Conservation (phyloP, 2,113 vertebrate species). For the Agapornis roseicollis region DNA sequence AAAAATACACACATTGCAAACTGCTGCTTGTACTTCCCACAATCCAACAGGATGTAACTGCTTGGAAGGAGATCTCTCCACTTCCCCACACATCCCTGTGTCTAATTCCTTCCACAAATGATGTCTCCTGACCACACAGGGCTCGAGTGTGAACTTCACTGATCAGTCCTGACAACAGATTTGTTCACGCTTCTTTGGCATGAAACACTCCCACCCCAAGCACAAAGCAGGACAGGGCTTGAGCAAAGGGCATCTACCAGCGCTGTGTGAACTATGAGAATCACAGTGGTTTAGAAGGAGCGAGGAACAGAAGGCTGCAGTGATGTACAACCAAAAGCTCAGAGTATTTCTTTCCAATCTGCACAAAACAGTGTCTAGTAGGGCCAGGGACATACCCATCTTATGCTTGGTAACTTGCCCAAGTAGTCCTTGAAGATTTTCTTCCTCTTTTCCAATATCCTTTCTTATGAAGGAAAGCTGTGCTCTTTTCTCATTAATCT, state of each 20-base stretch:
- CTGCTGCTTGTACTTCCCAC: not conserved
- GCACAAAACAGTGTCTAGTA: not conserved
- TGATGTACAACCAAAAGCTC: not conserved
- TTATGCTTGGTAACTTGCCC: constrained; percentile 76
- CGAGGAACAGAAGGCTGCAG: not conserved
- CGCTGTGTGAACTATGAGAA: fast-evolving
- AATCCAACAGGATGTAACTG: not conserved
- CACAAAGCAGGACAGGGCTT: not conserved
- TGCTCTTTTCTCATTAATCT: constrained; percentile 76
- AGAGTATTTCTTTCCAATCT: not conserved
- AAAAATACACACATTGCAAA: not conserved
- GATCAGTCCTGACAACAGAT: not conserved
- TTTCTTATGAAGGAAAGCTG: constrained; percentile 73
- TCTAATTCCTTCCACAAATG: not conserved
- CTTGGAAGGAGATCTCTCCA: not conserved
- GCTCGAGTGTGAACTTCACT: not conserved
- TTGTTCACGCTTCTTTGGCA: not conserved
- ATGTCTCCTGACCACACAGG: not conserved
- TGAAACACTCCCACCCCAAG: not conserved
- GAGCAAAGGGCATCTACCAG: not conserved
- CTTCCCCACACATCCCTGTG: not conserved
- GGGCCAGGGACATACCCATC: constrained; percentile 11
- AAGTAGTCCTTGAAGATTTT: constrained; percentile 69
- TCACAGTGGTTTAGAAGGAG: not conserved
- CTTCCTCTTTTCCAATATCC: constrained; percentile 75